Evolutionary conservation across 2,888 invertebrate genomes (phyloP), one percentile per base, ranked within the genome.

Genomic region (Scotopteryx bipunctaria): DNA sequence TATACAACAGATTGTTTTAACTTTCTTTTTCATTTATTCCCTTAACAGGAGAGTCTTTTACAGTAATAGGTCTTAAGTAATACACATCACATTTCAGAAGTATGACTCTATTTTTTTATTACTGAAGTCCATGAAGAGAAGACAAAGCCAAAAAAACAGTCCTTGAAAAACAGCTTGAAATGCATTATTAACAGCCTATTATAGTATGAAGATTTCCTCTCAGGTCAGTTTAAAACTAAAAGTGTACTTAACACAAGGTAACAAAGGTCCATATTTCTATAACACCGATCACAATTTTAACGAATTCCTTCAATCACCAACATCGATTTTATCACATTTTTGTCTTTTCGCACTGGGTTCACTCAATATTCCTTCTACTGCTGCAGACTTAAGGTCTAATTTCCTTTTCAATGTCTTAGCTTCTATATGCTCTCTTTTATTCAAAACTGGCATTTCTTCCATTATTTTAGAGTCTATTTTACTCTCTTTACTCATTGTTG

Each of bases 281-380:
- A 32, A 23, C 40, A 27, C 29, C 15, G 25, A 35, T 43, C 35
- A 32, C 17, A 47, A 17, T 49, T 38, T 29, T 29, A 5, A 27
- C 9, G 16, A 27, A 19, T 19, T 29, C 13, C 6, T 33, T 63
- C 62, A 63, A 55, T 63, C 63, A 16, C 58, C 60, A 1, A 63
- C 63, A 42, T 58, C 62, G 14, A 51, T 52, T 44, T 52, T 52
- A 43, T 56, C 55, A 50, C 57, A 49, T 23, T 63, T 63, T 23
- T 8, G 42, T 51, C 43, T 58, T 49, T 63, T 63, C 11, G 38
- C 53, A 51, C 48, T 46, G 8, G 57, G 57, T 50, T 61, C 58
- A 35, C 37, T 55, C 14, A 25, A 52, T 23, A 48, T 23, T 33
- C 47, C 31, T 5, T 50, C 52, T 25, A 49, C 46, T 2, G 46